A percentile compares a stretch with the other conserved stretches of the same genome.
Conservation (phyloP, 23 tunicate species). For the Corella eumyota region DNA sequence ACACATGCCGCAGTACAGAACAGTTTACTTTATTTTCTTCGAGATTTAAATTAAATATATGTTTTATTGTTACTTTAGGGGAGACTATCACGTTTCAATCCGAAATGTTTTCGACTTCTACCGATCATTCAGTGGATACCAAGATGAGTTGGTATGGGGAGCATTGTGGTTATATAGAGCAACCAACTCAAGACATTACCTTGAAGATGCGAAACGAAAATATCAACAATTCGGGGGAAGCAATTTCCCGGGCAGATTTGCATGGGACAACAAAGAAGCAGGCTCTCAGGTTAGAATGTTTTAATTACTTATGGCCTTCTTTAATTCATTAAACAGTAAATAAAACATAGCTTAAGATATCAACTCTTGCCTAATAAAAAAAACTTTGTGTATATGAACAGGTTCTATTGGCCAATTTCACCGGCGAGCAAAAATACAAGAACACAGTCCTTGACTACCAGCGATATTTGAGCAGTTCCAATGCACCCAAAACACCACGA, state of each 20-base stretch:
- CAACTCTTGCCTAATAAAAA: background rate
- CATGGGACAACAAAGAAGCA: conserved; percentile 96
- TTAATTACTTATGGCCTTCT: background rate
- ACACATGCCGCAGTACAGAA: background rate
- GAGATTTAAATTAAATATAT: too few relatives aligned
- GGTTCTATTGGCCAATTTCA: conserved; percentile 83
- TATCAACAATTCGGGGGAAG: conserved; percentile 54
- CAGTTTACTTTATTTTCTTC: too few relatives aligned
- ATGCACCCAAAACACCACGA: conserved; percentile 60
- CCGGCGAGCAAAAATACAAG: conserved; percentile 76
- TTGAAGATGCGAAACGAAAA: conserved; percentile 49
- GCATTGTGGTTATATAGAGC: conserved; percentile 89
- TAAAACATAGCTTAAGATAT: background rate
- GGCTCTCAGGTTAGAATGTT: conserved; percentile 64
- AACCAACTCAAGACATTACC: conserved; percentile 35
- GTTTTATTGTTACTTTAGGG: too few relatives aligned
- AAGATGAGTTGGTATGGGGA: conserved; percentile 98
- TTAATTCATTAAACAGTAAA: background rate
- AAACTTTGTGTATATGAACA: conserved; percentile 1
- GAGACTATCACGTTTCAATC: conserved; percentile 50
- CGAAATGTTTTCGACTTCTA: conserved; percentile 52
- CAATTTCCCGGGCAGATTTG: conserved; percentile 56
- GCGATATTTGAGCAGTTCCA: conserved; percentile 27
- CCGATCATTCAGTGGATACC: conserved; percentile 81
- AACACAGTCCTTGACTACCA: conserved; percentile 46